A percentile compares a stretch with the other conserved stretches of the same genome.
phyloP scores from a whole-genome alignment of 1,140 invertebrate genomes.

The Drusus annulatus region DNA sequence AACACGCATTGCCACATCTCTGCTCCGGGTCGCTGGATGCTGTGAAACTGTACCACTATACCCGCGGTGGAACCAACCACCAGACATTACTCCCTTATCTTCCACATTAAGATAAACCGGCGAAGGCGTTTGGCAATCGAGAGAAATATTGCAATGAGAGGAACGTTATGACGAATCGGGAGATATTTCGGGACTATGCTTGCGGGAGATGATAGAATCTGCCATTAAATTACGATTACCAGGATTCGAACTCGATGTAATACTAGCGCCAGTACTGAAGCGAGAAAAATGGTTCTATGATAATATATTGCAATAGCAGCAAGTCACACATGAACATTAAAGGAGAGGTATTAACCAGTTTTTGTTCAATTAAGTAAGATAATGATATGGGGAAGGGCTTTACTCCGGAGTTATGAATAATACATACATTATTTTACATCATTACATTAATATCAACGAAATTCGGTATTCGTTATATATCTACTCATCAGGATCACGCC shows the following conservation, averaged over 20 bases:
- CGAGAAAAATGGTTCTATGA: neutral
- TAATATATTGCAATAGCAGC: neutral
- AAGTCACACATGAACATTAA: neutral
- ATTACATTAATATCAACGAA: too few relatives aligned
- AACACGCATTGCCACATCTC: conserved; percentile 38
- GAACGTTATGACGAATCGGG: conserved; percentile 27
- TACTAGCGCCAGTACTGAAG: too few relatives aligned
- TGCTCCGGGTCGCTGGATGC: neutral
- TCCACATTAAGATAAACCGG: conserved; percentile 42
- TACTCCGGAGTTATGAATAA: too few relatives aligned
- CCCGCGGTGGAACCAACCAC: neutral
- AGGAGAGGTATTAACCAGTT: neutral
- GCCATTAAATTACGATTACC: too few relatives aligned
- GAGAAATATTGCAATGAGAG: conserved; percentile 23
- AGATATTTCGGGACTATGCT: conserved; percentile 4
- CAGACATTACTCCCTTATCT: conserved; percentile 34
- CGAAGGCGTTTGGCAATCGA: conserved; percentile 24
- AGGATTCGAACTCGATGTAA: neutral
- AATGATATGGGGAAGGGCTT: too few relatives aligned
- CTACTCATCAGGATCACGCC: too few relatives aligned
- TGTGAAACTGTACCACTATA: too few relatives aligned
- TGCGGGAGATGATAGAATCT: too few relatives aligned
- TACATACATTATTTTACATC: too few relatives aligned
- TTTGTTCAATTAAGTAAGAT: neutral
- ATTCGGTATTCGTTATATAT: too few relatives aligned